These are phyloP conservation scores for Notodonta ziczac DNA, from an alignment of 2,888 invertebrate species.

Conservation along the genomic window DNA sequence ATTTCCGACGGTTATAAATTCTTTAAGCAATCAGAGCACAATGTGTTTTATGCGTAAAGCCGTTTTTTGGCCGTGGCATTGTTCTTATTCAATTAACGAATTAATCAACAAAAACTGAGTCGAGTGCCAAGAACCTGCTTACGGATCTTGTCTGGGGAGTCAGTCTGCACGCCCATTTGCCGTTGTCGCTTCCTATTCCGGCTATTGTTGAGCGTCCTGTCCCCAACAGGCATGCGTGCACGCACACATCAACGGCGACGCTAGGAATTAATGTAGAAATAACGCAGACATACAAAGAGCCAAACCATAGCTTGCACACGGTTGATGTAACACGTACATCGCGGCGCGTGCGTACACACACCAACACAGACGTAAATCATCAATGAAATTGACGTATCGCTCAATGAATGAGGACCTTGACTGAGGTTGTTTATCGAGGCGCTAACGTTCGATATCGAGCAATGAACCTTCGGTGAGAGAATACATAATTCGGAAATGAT, in stretches of 20 bases:
- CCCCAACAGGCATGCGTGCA: constrained; percentile 62
- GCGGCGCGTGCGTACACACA: constrained; percentile 32
- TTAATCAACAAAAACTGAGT: constrained; percentile 58
- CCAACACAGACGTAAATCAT: constrained; percentile 54
- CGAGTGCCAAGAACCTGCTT: constrained; percentile 66
- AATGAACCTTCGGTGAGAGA: constrained; percentile 61
- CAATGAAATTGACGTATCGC: constrained; percentile 71
- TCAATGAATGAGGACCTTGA: constrained; percentile 72
- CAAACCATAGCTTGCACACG: constrained; percentile 35
- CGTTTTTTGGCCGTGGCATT: constrained; percentile 49
- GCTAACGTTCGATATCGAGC: constrained; percentile 58
- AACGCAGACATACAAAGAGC: constrained; percentile 26
- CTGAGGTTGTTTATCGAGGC: constrained; percentile 62
- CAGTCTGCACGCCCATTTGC: constrained; percentile 70
- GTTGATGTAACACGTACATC: constrained; percentile 23
- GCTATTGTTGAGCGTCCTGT: constrained; percentile 82
- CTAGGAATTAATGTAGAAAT: constrained; percentile 43
- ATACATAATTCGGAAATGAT: constrained; percentile 26
- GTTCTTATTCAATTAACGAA: constrained; percentile 61
- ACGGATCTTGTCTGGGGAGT: constrained; percentile 73
- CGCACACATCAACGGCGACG: constrained; percentile 44
- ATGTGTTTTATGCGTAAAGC: constrained; percentile 60
- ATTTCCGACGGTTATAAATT: constrained; percentile 61
- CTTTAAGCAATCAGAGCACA: constrained; percentile 54
- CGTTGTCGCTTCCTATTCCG: constrained; percentile 80